These are phyloP conservation scores for Acanthiza pusilla DNA, from an alignment of 2,797 vertebrate genomes.

Conservation along the genomic window DNA sequence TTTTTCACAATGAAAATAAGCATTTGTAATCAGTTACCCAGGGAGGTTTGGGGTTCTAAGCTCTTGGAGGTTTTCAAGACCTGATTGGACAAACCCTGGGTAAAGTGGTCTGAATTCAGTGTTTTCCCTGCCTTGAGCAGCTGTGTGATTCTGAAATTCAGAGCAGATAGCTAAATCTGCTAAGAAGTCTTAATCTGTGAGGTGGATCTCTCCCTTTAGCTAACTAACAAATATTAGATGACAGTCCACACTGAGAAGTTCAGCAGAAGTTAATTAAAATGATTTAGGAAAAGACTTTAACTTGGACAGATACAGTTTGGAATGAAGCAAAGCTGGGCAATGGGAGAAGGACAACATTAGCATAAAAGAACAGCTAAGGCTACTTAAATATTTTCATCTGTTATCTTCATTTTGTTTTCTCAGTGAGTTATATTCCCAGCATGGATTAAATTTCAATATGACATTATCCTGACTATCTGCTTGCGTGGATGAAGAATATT, in stretches of 20 bases:
- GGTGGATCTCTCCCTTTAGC: background rate
- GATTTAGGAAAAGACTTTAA: background rate
- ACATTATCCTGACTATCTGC: background rate
- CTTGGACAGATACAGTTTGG: background rate
- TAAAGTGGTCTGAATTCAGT: background rate
- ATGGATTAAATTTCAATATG: background rate
- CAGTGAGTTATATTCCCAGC: background rate
- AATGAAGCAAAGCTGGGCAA: background rate
- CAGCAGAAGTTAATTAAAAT: background rate
- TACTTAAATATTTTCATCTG: constrained; percentile 5
- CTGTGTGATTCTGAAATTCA: background rate
- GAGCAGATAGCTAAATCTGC: background rate
- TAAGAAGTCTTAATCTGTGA: background rate
- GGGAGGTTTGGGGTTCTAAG: background rate
- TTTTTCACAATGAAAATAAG: background rate
- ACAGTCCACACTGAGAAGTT: background rate
- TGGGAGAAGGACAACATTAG: background rate
- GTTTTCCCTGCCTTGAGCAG: background rate
- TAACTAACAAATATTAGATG: background rate
- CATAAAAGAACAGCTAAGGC: background rate
- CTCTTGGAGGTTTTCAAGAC: background rate
- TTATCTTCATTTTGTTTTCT: constrained; percentile 1
- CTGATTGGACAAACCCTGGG: background rate
- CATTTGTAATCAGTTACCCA: background rate
- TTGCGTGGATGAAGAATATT: background rate